A percentile compares a stretch with the other conserved stretches of the same genome.
Evolutionary conservation across 2,888 invertebrate species (phyloP).

Genomic region (Cepaea hortensis): DNA sequence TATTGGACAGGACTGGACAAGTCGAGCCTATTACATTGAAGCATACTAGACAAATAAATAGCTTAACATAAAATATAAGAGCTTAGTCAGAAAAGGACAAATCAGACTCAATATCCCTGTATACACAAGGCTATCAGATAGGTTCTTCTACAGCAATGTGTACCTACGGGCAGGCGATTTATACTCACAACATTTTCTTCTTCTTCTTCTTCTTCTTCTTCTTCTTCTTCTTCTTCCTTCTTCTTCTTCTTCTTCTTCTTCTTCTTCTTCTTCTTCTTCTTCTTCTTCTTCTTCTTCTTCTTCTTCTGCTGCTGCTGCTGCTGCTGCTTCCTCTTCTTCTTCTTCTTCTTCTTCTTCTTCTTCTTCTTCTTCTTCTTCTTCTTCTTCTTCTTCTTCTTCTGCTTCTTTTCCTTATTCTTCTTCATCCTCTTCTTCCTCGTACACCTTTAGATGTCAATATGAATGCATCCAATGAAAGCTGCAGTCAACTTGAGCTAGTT

Average conservation of each 20-base stretch:
- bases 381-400: not conserved
- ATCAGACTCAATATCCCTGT: too few species aligned
- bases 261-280: conserved; percentile 1
- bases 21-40: too few species aligned
- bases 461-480: too few species aligned
- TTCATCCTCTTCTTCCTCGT: not conserved
- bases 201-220: not conserved
- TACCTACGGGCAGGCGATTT: not conserved
- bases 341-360: conserved; percentile 17
- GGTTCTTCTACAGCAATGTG: too few species aligned
- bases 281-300: not conserved
- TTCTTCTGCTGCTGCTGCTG: not conserved
- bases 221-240: not conserved
- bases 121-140: too few species aligned
- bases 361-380: conserved; percentile 12
- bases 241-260: not conserved
- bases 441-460: too few species aligned
- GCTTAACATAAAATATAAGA: too few species aligned
- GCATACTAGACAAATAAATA: too few species aligned
- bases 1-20: too few species aligned
- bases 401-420: not conserved
- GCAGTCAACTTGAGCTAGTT: not conserved
- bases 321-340: not conserved
- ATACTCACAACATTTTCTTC: not conserved
- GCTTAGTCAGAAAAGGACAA: too few species aligned